phyloP scores from a whole-genome alignment of 1,140 invertebrate genomes.

The Drosophila athabasca region DNA sequence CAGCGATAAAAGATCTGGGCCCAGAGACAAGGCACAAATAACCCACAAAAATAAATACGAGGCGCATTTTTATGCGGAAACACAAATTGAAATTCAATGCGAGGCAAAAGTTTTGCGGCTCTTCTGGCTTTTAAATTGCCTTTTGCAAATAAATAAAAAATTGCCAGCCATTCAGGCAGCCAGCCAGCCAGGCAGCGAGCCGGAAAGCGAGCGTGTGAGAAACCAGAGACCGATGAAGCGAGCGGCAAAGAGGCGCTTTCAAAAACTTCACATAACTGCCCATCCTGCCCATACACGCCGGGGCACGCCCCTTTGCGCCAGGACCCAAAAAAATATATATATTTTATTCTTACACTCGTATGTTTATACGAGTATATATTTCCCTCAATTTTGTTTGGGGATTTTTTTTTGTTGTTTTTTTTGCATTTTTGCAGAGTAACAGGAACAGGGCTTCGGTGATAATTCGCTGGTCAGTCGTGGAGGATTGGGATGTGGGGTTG shows the following conservation, averaged over 20 bases:
- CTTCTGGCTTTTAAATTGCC: conserved; percentile 64
- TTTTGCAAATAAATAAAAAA: conserved; percentile 77
- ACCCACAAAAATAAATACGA: conserved; percentile 73
- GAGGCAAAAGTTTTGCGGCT: conserved; percentile 53
- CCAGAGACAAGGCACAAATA: conserved; percentile 51
- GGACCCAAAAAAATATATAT: conserved; percentile 36
- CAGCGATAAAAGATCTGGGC: conserved; percentile 71
- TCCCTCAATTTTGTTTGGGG: conserved; percentile 23
- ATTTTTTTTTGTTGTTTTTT: conserved; percentile 11
- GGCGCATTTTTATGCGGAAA: conserved; percentile 74
- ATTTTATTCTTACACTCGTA: conserved; percentile 23
- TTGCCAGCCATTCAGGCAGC: conserved; percentile 29
- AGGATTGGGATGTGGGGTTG: too few species aligned
- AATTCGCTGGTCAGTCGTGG: conserved; percentile 53
- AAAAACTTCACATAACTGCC: conserved; percentile 48
- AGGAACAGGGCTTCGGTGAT: conserved; percentile 44
- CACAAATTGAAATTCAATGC: conserved; percentile 82
- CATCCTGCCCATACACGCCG: conserved; percentile 15
- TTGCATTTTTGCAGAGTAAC: conserved; percentile 4
- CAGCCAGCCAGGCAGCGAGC: conserved; percentile 21
- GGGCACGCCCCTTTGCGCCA: conserved; percentile 52
- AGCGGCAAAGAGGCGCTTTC: conserved; percentile 46
- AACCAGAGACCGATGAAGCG: conserved; percentile 3
- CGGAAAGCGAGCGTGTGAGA: conserved; percentile 28
- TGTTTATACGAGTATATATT: background rate